Conservation (phyloP, 1,140 invertebrate species). For the Drosophila bocqueti region DNA sequence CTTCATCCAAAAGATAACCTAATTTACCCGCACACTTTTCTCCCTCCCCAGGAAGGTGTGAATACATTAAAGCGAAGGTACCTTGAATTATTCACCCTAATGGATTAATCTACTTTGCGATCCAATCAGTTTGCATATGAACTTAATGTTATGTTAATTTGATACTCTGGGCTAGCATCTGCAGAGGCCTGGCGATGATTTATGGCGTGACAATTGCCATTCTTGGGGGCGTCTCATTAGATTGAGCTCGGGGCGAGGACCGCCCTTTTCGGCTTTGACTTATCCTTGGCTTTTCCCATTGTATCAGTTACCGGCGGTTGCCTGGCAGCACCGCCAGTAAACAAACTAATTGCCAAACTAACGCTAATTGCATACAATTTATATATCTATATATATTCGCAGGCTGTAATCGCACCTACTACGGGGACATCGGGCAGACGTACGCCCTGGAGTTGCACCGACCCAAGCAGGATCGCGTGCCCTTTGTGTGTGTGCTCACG, state of each 20-base stretch:
- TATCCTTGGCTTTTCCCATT: neutral
- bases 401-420: constrained; percentile 95
- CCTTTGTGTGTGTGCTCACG: constrained; percentile 93
- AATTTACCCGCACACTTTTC: neutral
- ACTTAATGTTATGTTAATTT: constrained; percentile 55
- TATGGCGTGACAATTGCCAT: constrained; percentile 43
- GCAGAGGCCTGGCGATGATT: constrained; percentile 32
- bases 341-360: constrained; percentile 65
- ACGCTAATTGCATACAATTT: constrained; percentile 70
- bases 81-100: constrained; percentile 36
- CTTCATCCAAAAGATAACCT: neutral
- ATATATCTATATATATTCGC: constrained; percentile 56
- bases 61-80: constrained; percentile 29
- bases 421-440: constrained; percentile 92
- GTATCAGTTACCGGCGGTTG: constrained; percentile 28
- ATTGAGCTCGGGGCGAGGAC: neutral
- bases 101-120: constrained; percentile 46
- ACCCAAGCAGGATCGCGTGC: constrained; percentile 92
- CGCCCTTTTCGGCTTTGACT: neutral
- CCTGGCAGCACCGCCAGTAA: constrained; percentile 38
- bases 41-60: neutral
- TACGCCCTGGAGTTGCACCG: constrained; percentile 93
- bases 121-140: constrained; percentile 44
- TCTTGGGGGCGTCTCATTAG: constrained; percentile 20
- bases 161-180: constrained; percentile 40